phyloP scores from a whole-genome alignment of 2,888 invertebrate genomes.

The Drosophila pullipes region DNA sequence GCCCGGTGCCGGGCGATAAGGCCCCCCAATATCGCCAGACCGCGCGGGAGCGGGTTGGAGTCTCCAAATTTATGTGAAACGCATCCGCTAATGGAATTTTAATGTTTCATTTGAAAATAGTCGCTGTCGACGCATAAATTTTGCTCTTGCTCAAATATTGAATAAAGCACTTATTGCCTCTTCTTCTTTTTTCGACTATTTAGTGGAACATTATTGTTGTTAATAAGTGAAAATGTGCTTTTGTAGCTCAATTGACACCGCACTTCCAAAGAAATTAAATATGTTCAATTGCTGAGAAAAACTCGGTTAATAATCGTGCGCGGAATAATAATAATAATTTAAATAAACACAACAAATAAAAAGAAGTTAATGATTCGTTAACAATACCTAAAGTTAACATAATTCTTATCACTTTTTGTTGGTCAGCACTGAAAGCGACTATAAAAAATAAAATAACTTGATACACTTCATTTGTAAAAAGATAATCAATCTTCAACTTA shows the following conservation, averaged over 20 bases:
- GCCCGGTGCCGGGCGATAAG: conserved; percentile 49
- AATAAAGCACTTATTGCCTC: conserved; percentile 20
- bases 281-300: conserved; percentile 32
- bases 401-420: neutral
- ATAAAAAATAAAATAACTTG: neutral
- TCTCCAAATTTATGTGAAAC: conserved; percentile 61
- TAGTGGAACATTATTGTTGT: conserved; percentile 34
- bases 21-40: neutral
- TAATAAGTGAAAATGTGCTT: conserved; percentile 55
- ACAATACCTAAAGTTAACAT: neutral
- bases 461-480: neutral
- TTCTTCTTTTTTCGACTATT: conserved; percentile 10
- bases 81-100: conserved; percentile 80
- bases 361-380: neutral
- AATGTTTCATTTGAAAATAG: conserved; percentile 77
- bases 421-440: neutral
- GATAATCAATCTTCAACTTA: neutral
- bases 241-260: conserved; percentile 58
- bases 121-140: conserved; percentile 60
- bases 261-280: conserved; percentile 51
- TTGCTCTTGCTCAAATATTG: conserved; percentile 60
- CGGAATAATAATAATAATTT: neutral
- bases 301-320: neutral
- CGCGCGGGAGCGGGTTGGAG: conserved; percentile 12
- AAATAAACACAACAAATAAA: neutral